These are phyloP conservation scores for Antechinus stuartii DNA, from an alignment of 2,113 vertebrate genomes.

Conservation along the genomic window DNA sequence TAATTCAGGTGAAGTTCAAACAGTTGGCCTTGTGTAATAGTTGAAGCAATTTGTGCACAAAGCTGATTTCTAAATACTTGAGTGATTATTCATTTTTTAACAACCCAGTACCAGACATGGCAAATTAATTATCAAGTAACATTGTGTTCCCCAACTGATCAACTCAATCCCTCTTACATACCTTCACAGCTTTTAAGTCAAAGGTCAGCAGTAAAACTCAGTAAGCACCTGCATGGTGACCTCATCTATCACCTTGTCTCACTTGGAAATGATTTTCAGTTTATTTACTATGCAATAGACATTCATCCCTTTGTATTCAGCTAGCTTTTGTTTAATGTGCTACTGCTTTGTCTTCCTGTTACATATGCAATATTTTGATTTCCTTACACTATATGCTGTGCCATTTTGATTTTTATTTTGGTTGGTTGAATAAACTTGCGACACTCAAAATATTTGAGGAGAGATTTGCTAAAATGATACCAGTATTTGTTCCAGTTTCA, in stretches of 20 bases:
- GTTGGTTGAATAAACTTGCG: slow-evolving; percentile 88
- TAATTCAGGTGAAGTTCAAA: background rate
- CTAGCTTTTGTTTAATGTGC: slow-evolving; percentile 85
- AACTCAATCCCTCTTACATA: slow-evolving; percentile 78
- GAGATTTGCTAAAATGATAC: slow-evolving; percentile 84
- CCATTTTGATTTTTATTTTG: slow-evolving; percentile 86
- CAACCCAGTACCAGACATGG: slow-evolving; percentile 84
- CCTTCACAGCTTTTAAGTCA: slow-evolving; percentile 81
- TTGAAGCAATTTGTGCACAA: slow-evolving; percentile 73
- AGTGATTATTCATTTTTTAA: slow-evolving; percentile 50
- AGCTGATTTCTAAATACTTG: slow-evolving; percentile 67
- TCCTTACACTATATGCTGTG: slow-evolving; percentile 86
- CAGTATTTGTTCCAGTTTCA: slow-evolving; percentile 90
- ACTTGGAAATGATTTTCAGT: slow-evolving; percentile 85
- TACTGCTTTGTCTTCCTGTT: slow-evolving; percentile 90
- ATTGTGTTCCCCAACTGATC: slow-evolving; percentile 78
- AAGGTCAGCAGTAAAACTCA: slow-evolving; percentile 84
- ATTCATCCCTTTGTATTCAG: slow-evolving; percentile 84
- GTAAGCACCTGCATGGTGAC: slow-evolving; percentile 82
- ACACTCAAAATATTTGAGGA: slow-evolving; percentile 88
- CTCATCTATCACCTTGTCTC: slow-evolving; percentile 82
- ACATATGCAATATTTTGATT: slow-evolving; percentile 82
- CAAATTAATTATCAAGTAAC: slow-evolving; percentile 84
- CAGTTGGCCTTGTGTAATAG: slow-evolving; percentile 61
- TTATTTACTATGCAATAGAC: slow-evolving; percentile 96